Base-by-base conservation (phyloP, 2,888 invertebrate species). In the Drosophila mulleri region DNA sequence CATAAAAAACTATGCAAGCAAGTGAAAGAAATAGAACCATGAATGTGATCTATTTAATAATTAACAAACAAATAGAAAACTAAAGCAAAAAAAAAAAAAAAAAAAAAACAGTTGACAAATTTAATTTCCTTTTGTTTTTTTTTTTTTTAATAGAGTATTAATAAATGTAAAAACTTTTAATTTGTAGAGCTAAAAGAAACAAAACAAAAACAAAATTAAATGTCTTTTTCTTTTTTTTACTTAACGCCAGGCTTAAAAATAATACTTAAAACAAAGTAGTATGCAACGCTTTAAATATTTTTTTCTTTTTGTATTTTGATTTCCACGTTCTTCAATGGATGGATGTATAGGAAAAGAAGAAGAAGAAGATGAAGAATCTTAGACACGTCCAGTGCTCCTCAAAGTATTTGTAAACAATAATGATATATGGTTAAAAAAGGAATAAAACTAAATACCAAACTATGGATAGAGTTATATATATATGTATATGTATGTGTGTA, bases 341-440 rank as follows among this genome's bases (percentile, higher is more conserved):
- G 75, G 42, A 41, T 76, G 47, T 58, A 50, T 47, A 56, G 52
- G 58, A 57, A 65, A 60, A 63, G 75, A 2, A 32, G 32, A 32
- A 78, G 56, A 32, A 78, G 56, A 59, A 79, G 57, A 66, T 59
- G 87, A 88, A 91, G 87, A 84, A 91, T 89, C 86, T 87, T 87
- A 91, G 90, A 89, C 90, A 89, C 91, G 85, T 91, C 92, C 92
- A 92, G 92, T 91, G 90, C 91, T 90, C 91, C 91, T 90, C 91
- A 85, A 90, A 86, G 91, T 88, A 89, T 90, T 89, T 89, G 83
- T 89, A 92, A 84, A 90, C 88, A 91, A 91, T 90, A 91, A 90
- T 84, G 91, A 78, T 85, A 89, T 73, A 72, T 52, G 59, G 50
- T 52, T 73, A 29, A 29, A 66, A 48, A 47, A 3, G 50, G 48